These are phyloP conservation scores for Rugalucina vietnamica DNA, from an alignment of 2,888 invertebrate genomes.

Conservation along the genomic window DNA sequence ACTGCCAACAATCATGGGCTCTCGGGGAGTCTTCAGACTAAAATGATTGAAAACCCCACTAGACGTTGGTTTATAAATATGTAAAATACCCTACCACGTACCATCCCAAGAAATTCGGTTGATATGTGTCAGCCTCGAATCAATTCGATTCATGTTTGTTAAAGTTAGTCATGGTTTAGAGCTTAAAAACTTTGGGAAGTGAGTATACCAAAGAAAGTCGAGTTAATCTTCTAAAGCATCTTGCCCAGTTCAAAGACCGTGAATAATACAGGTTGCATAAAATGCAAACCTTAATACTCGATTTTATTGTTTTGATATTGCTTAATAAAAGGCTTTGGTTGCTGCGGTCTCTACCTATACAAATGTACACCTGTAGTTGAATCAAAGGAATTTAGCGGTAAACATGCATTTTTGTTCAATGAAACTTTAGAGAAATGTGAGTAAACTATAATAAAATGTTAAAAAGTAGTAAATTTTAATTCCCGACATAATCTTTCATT, in stretches of 20 bases:
- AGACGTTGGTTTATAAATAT: slow-evolving; percentile 1
- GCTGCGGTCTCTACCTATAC: neutral
- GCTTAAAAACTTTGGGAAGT: neutral
- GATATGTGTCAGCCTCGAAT: slow-evolving; percentile 4
- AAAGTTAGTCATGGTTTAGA: neutral
- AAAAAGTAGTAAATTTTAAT: no score
- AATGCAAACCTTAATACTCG: neutral
- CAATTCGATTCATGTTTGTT: neutral
- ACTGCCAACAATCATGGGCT: neutral
- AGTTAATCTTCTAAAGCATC: neutral
- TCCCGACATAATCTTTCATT: no score
- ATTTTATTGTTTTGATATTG: slow-evolving; percentile 3
- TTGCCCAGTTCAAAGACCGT: neutral
- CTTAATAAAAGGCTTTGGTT: neutral
- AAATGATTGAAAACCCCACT: neutral
- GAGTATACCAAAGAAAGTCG: neutral
- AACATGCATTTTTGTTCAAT: neutral
- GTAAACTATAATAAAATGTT: neutral
- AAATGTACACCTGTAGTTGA: neutral
- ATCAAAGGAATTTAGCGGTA: no score
- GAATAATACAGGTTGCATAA: neutral
- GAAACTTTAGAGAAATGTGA: neutral
- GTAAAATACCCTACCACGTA: neutral
- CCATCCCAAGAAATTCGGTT: slow-evolving; percentile 6
- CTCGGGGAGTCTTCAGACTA: neutral